Evolutionary conservation across 2,113 vertebrate genomes (phyloP).

Genomic region (Regulus satrapa): DNA sequence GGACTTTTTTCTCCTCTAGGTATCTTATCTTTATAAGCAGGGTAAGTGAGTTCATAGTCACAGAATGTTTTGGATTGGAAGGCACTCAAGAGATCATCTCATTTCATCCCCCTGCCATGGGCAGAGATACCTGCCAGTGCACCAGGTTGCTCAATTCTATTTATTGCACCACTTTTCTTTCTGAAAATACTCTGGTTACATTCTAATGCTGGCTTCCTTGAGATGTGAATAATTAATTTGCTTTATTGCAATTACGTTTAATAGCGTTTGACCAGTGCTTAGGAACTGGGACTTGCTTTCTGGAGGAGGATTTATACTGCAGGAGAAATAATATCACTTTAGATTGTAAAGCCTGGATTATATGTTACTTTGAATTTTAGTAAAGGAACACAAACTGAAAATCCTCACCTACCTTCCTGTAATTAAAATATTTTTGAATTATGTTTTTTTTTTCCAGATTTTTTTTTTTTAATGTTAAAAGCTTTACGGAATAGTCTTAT

Average conservation of each 20-base stretch:
- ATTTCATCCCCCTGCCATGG: background rate
- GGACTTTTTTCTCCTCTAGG: background rate
- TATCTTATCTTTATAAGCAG: background rate
- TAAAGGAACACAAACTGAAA: background rate
- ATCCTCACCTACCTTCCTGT: background rate
- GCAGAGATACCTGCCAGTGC: background rate
- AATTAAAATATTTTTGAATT: background rate
- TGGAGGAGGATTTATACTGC: background rate
- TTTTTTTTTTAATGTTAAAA: background rate
- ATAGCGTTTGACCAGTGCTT: background rate
- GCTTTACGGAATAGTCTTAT: background rate
- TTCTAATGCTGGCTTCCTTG: background rate
- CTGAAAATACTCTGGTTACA: background rate
- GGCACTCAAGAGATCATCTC: background rate
- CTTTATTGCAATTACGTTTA: background rate
- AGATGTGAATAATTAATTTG: background rate
- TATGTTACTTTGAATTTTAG: background rate
- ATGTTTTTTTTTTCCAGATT: background rate
- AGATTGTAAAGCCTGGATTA: background rate
- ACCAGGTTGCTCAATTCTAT: background rate
- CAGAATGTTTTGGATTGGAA: background rate
- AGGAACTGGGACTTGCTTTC: background rate
- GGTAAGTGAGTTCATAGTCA: background rate
- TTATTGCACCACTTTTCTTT: background rate
- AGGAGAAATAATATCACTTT: background rate